phyloP scores from a whole-genome alignment of 2,888 invertebrate genomes.

The Spatulosminthurus flaviceps region DNA sequence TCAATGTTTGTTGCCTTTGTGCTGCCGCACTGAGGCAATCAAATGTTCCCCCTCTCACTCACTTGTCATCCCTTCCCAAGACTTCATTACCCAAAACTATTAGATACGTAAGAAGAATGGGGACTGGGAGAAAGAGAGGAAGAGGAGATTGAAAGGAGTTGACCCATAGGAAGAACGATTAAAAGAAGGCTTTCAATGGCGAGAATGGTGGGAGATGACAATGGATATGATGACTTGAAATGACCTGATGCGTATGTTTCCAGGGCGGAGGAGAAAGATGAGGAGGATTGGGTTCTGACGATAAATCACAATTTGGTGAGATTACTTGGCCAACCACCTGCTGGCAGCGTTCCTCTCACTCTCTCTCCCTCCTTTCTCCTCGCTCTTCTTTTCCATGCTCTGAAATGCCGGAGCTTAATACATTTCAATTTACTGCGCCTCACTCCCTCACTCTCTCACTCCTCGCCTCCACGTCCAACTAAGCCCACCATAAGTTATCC shows the following conservation, averaged over 20 bases:
- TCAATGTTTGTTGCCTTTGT: not conserved
- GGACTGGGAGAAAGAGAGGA: too few species aligned
- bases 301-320: constrained; percentile 64
- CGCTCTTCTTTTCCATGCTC: constrained; percentile 53
- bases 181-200: constrained; percentile 15
- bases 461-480: constrained; percentile 52
- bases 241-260: not conserved
- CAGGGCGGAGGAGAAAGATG: not conserved
- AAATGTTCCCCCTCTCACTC: too few species aligned
- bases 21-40: not conserved
- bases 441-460: constrained; percentile 40
- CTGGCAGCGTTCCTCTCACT: constrained; percentile 49
- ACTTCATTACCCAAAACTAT: too few species aligned
- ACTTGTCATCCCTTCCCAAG: too few species aligned
- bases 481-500: constrained; percentile 61
- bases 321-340: constrained; percentile 64
- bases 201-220: not conserved
- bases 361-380: not conserved
- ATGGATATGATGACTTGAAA: too few species aligned
- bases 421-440: constrained; percentile 62
- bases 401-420: constrained; percentile 63
- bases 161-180: not conserved
- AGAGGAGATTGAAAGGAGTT: too few species aligned
- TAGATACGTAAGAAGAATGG: too few species aligned
- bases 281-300: constrained; percentile 28